Base-by-base conservation (phyloP, 2,888 invertebrate genomes). In the Dorcus parallelipipedus region DNA sequence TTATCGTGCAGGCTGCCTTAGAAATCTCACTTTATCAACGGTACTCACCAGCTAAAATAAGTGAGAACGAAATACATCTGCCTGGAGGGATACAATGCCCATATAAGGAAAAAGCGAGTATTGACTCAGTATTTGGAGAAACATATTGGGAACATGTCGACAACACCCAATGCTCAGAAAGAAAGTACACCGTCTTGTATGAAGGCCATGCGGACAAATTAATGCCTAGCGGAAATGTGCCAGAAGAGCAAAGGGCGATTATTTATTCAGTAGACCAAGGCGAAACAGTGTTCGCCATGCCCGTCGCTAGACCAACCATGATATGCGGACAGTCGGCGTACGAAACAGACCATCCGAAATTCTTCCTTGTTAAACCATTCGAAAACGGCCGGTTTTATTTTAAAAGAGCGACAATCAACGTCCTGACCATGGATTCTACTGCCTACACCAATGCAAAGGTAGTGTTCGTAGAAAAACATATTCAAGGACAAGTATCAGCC, bases 371-470 rank as follows among this genome's bases (percentile, higher is more conserved):
- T 3, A 53, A 53, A 45, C 53, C 53, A 14, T 41, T 47, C 9
- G 53, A 53, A 20, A 53, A 53, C 7, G 53, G 53, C 9, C 8
- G 10, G 38, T 53, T 53, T 14, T 53, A 53, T 9, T 53, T 53
- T 20, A 9, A 38, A 3, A 52, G 33, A 20, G 14, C 10, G 10
- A 39, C 33, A 52, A 43, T 45, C 9, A 45, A 48, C 39, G 9
- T 42, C n/a, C 39, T 52, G 5, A 57, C 60, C 20, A 50, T 60
- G 33, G 60, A 62, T 9, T 33, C 60, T 3, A 56, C 61, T 2
- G 49, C 56, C 2, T 63, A 61, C 20, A 52, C 61, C 0, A 63
- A 63, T 20, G 50, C 58, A 0, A 61, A 63, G 38, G 54, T 63
- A n/a, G 49, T 63, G 8, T 59, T 56, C 42, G 49, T 54, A 1